Conservation (phyloP, 2,797 vertebrate species). For the Kryptolebias ocellatus region DNA sequence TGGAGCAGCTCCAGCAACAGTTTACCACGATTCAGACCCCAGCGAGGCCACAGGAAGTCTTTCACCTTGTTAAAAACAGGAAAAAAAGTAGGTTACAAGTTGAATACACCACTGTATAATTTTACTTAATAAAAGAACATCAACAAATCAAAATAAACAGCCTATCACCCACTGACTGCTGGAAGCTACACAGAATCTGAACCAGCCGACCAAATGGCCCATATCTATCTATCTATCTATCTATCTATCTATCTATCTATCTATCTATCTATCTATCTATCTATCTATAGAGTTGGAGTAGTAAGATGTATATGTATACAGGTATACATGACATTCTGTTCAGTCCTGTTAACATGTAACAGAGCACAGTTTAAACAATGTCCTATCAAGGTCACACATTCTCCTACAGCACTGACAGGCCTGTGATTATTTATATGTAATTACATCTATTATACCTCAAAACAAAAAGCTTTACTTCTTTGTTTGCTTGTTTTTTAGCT, state of each 20-base stretch:
- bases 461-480: neutral
- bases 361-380: neutral
- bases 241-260: no score
- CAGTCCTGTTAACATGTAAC: neutral
- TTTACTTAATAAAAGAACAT: neutral
- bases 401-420: neutral
- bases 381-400: neutral
- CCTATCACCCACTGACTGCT: no score
- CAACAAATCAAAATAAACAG: no score
- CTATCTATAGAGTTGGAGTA: no score
- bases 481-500: neutral
- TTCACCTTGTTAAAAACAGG: constrained; percentile 49
- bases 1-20: constrained; percentile 69
- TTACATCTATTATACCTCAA: neutral
- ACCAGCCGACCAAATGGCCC: no score
- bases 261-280: no score
- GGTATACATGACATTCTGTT: neutral
- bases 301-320: no score
- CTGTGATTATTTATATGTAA: neutral
- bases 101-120: neutral
- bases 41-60: constrained; percentile 78
- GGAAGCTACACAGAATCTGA: no score
- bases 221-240: no score
- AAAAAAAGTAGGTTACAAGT: neutral
- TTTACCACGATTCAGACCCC: constrained; percentile 67